Conservation (phyloP, 2,888 invertebrate genomes). For the Clusia tigrina region DNA sequence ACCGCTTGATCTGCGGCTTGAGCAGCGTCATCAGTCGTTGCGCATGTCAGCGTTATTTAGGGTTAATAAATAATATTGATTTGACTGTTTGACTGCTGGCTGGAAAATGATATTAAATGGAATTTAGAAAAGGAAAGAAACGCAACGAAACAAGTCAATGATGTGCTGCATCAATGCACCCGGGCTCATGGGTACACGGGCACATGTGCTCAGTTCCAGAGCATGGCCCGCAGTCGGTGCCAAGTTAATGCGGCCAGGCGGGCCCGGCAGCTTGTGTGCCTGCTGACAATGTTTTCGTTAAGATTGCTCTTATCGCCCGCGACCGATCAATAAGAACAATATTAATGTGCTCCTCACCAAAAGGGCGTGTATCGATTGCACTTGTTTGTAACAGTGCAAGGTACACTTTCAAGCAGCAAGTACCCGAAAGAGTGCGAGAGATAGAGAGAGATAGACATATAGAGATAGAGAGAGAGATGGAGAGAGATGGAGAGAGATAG, state of each 20-base stretch:
- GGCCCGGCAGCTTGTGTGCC: background rate
- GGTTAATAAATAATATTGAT: slow-evolving; percentile 43
- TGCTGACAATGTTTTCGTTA: background rate
- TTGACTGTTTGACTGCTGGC: slow-evolving; percentile 18
- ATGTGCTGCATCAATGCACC: background rate
- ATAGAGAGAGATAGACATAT: too few relatives aligned
- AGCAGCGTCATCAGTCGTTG: slow-evolving; percentile 32
- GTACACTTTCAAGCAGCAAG: too few relatives aligned
- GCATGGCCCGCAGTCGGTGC: background rate
- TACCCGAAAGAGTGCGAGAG: too few relatives aligned
- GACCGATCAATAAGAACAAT: slow-evolving; percentile 1
- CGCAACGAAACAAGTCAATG: too few relatives aligned
- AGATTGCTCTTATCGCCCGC: background rate
- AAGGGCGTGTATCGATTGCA: background rate
- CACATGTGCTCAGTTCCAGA: too few relatives aligned
- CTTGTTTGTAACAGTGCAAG: too few relatives aligned
- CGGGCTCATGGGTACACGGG: too few relatives aligned
- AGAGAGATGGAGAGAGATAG: too few relatives aligned
- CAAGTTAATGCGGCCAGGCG: too few relatives aligned
- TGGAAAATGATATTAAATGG: background rate
- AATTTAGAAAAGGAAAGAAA: too few relatives aligned
- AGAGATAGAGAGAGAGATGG: too few relatives aligned
- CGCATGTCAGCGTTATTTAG: slow-evolving; percentile 40
- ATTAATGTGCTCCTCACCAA: too few relatives aligned
- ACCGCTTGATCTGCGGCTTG: slow-evolving; percentile 13